Conservation (phyloP, 1,140 invertebrate genomes). For the Listronotus oregonensis region DNA sequence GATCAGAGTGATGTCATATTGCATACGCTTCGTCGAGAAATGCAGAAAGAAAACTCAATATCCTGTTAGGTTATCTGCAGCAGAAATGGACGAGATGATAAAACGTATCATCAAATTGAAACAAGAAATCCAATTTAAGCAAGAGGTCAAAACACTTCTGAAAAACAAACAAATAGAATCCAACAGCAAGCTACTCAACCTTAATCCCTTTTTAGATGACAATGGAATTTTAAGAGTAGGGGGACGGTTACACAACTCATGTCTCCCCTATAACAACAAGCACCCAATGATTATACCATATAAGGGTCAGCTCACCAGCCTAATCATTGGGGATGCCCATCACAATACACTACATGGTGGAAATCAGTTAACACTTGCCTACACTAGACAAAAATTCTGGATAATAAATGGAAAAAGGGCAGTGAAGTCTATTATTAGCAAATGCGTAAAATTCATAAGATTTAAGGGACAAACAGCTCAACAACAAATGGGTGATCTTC, state of each 20-base stretch:
- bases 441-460: too few species aligned
- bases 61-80: neutral
- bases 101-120: neutral
- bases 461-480: too few species aligned
- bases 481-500: too few species aligned
- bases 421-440: too few species aligned
- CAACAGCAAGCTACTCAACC: constrained; percentile 1
- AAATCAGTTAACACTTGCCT: too few species aligned
- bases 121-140: neutral
- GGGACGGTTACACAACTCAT: constrained; percentile 48
- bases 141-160: neutral
- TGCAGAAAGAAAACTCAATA: constrained; percentile 11
- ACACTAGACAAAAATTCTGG: too few species aligned
- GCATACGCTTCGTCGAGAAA: neutral
- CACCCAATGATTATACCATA: constrained; percentile 46
- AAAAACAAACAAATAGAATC: neutral
- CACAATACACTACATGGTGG: too few species aligned
- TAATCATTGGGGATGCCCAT: too few species aligned
- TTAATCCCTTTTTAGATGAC: too few species aligned
- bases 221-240: constrained; percentile 54
- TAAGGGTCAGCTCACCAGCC: too few species aligned
- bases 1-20: neutral
- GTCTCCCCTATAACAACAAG: constrained; percentile 42
- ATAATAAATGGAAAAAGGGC: too few species aligned
- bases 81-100: neutral